These are phyloP conservation scores for Macrobrachium rosenbergii DNA, from an alignment of 1,140 invertebrate species.

Conservation along the genomic window DNA sequence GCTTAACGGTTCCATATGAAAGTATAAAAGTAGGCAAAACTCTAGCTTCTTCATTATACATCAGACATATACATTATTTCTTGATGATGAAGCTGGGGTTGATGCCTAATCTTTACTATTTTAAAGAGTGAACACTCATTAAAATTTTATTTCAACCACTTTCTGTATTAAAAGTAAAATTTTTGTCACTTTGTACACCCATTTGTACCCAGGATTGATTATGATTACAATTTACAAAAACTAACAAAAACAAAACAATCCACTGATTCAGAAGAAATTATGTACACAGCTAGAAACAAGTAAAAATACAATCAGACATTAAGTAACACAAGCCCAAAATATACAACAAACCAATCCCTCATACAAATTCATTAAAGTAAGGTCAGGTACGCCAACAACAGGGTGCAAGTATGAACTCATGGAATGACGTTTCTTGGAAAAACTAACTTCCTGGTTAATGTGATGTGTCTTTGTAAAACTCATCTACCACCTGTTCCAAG, in stretches of 20 bases:
- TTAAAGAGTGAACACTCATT: constrained; percentile 27
- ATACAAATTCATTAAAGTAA: background rate
- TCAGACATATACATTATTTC: constrained; percentile 13
- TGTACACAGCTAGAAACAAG: background rate
- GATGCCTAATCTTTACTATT: background rate
- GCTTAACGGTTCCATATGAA: constrained; percentile 29
- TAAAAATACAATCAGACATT: constrained; percentile 28
- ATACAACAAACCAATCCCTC: background rate
- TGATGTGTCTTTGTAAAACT: background rate
- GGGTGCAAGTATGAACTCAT: background rate
- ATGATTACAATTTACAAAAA: background rate
- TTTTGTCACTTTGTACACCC: constrained; percentile 38
- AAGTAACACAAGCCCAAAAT: constrained; percentile 33
- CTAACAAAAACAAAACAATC: constrained; percentile 1
- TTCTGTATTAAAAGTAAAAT: background rate
- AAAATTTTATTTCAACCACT: background rate
- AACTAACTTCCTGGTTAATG: background rate
- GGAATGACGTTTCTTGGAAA: background rate
- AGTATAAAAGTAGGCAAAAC: constrained; percentile 32
- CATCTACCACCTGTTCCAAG: no score
- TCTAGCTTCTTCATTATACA: constrained; percentile 23
- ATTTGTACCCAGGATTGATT: constrained; percentile 38
- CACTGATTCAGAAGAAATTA: background rate
- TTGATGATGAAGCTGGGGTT: constrained; percentile 19
- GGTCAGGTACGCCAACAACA: constrained; percentile 39